Percentiles rank a stretch among this genome's conserved stretches.
Evolutionary conservation across 2,113 vertebrate genomes (phyloP).

Genomic region (Pongo abelii): DNA sequence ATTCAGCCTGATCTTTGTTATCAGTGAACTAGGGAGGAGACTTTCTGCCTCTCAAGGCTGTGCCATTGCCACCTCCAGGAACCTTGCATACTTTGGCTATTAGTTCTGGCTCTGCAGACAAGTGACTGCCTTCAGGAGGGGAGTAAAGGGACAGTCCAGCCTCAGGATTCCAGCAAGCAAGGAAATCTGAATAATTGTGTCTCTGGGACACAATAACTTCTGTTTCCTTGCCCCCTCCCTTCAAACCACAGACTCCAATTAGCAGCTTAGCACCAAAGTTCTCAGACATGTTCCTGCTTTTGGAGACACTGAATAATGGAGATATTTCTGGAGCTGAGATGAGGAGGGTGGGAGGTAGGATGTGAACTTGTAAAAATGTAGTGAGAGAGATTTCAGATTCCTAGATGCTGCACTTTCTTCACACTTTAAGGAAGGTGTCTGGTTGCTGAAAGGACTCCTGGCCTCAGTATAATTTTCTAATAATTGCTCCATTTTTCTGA

Average conservation of each 20-base stretch:
- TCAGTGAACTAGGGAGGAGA: background rate
- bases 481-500: background rate
- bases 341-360: background rate
- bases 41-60: background rate
- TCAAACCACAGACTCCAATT: background rate
- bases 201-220: background rate
- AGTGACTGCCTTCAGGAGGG: no score
- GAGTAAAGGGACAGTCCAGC: background rate
- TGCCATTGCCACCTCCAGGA: background rate
- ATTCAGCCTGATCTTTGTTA: background rate
- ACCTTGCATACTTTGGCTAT: background rate
- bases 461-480: background rate
- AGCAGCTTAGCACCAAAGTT: constrained; percentile 33
- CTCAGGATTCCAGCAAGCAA: background rate
- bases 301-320: constrained; percentile 33
- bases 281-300: background rate
- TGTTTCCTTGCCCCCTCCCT: background rate
- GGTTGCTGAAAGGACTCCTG: background rate
- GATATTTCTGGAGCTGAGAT: background rate
- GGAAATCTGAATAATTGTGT: background rate
- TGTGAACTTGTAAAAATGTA: background rate
- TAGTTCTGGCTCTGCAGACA: background rate
- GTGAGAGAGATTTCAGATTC: background rate
- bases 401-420: background rate
- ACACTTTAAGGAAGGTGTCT: background rate